phyloP scores from a whole-genome alignment of 2,113 vertebrate species.

The Saguinus midas region DNA sequence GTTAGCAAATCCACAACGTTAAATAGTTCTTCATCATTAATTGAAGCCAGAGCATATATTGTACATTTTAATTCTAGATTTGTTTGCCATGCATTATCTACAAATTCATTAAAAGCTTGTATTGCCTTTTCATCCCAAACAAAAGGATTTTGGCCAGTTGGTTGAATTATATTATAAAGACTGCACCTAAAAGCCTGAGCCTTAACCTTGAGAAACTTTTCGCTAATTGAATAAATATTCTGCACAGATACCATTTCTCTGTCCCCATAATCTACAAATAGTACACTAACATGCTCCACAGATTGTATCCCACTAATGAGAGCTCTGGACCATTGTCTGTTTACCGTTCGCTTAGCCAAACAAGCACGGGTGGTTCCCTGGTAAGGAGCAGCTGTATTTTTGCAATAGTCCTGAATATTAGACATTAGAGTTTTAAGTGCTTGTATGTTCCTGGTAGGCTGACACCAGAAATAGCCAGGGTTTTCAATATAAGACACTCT shows the following conservation, averaged over 20 bases:
- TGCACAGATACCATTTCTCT: slow-evolving; percentile 82
- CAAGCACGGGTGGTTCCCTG: slow-evolving; percentile 83
- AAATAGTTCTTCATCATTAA: slow-evolving; percentile 85
- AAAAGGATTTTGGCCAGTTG: slow-evolving; percentile 82
- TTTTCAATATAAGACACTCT: slow-evolving; percentile 86
- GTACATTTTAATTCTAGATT: slow-evolving; percentile 89
- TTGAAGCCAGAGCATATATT: slow-evolving; percentile 90
- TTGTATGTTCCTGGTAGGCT: slow-evolving; percentile 81
- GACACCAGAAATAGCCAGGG: slow-evolving; percentile 95
- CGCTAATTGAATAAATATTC: slow-evolving; percentile 84
- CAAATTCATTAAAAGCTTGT: slow-evolving; percentile 87
- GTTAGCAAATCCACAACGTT: slow-evolving; percentile 93
- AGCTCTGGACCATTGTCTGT: slow-evolving; percentile 92
- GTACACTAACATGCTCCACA: slow-evolving; percentile 84
- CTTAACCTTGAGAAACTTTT: slow-evolving; percentile 86
- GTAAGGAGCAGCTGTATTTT: slow-evolving; percentile 75
- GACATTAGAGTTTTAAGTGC: slow-evolving; percentile 87
- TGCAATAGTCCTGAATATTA: slow-evolving; percentile 90
- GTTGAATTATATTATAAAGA: slow-evolving; percentile 90
- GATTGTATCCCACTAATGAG: slow-evolving; percentile 81
- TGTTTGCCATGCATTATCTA: slow-evolving; percentile 78
- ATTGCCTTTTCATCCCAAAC: slow-evolving; percentile 87
- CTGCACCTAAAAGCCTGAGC: slow-evolving; percentile 95
- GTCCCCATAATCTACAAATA: slow-evolving; percentile 94
- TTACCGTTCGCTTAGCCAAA: slow-evolving; percentile 87